Base-by-base conservation (phyloP, 2,797 vertebrate species). In the Chrosomus eos region DNA sequence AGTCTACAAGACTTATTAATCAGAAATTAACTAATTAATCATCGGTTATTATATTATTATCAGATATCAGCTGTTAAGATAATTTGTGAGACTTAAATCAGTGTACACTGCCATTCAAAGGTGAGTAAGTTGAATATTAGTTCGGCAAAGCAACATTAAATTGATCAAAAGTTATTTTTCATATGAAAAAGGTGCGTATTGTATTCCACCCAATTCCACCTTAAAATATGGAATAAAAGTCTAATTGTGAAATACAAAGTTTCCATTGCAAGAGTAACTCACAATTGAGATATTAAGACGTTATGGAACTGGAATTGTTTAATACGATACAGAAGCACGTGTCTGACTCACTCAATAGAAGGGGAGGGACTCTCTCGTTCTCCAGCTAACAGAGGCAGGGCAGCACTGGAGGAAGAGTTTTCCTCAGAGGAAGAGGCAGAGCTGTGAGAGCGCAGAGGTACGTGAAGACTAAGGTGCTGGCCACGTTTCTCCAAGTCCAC, bases 391-490 rank as follows among this genome's bases (percentile, higher is more conserved):
- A 99, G 92, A 33, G 98, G 98, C 66, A 99, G 91, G 0, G 96
- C 97, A 19, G 98, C 97, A 53, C 97, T 99, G 38, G 96, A 99
- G 33, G 97, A 97, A 84, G 97, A 99, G 2, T 97, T 99, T 87
- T 99, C 98, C 85, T 99, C 98, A 0, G 97, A 99, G 43, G 98
- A 98, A 0, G 98, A 98, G 0, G 98, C 97, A 0, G 98, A 98
- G 90, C 97, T 99, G 70, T 99, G 98, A 80, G 97, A 97, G 68
- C 96, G 95, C 23, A 96, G 91, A 0, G 98, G 98, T 13, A 99
- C 98, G 89, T 98, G 97, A 3, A 99, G 96, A 88, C 96, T 98
- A 43, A 98, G 94, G 83, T 96, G 97, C 33, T 95, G 95, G 48
- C 88, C 90, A 7, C 92, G 93, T 58, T 93, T 93, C 60, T 96